Base-by-base conservation (phyloP, 64 coral and sea anemone genomes). In the Dendrophyllia cribrosa region DNA sequence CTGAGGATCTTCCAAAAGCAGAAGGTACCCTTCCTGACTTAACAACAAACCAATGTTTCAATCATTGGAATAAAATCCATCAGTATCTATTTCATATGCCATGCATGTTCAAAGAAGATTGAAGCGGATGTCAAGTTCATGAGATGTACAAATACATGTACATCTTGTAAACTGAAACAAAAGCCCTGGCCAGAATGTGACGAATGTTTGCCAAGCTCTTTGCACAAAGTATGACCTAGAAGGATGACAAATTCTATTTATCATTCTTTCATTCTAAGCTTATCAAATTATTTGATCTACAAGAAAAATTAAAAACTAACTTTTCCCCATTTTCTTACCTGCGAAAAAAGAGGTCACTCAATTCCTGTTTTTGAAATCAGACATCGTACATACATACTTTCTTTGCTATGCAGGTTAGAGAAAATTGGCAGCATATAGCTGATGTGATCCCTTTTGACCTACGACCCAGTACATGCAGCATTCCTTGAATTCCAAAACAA, bases 161-260 rank as follows among this genome's bases (percentile, higher is more conserved):
- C 76, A 62, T 63, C 52, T 4, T 77, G 87, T 62, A 89, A 89
- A n/a, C 45, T 89, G 47, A 78, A 79, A 56, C 88, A 89, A 89
- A 58, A 62, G 51, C 55, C 63, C 12, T 26, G 51, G 45, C 24
- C 59, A 68, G 60, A 79, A 63, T 79, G 70, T 46, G 67, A 15
- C 15, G 34, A 90, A 14, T 90, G 88, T 79, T n/a, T 90, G 75
- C 60, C 67, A 77, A 26, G 7, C 7, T 83, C 5, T 66, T 83
- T 63, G 79, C 64, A 44, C 45, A 90, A 79, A 51, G 79, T 79
- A 26, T 51, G 20, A 25, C 73, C 66, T 79, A 76, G 65, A 59
- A 90, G 68, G n/a, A n/a, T n/a, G 67, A 90, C 47, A 90, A 90
- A 66, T 67, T 66, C 2, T 90, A 52, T 68, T 7, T 90, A 53